phyloP scores from a whole-genome alignment of 2,888 invertebrate species.

The Volucella zonaria region DNA sequence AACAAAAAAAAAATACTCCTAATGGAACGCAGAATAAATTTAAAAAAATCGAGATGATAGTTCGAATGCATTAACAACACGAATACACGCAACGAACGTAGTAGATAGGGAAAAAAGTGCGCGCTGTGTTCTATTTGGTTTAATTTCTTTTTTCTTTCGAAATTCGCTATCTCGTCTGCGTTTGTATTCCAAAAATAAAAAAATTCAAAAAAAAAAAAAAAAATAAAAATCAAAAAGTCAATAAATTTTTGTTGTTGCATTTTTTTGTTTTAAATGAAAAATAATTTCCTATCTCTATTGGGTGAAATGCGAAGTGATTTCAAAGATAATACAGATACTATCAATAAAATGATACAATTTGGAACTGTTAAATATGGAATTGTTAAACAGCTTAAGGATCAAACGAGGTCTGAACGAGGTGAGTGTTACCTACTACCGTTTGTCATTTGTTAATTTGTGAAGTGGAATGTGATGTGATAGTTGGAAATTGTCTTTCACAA shows the following conservation, averaged over 20 bases:
- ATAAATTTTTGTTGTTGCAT: neutral
- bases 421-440: conserved; percentile 69
- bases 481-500: no score
- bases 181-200: neutral
- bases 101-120: conserved; percentile 35
- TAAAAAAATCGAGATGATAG: conserved; percentile 60
- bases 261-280: conserved; percentile 79
- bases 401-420: conserved; percentile 82
- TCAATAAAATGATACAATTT: conserved; percentile 86
- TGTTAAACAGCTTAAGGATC: conserved; percentile 83
- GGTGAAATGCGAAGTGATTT: conserved; percentile 83
- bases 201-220: no score
- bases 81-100: conserved; percentile 21
- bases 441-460: no score
- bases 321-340: conserved; percentile 83
- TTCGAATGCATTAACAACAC: conserved; percentile 55
- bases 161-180: neutral
- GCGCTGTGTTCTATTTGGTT: conserved; percentile 5
- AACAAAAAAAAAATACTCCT: conserved; percentile 30
- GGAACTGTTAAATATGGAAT: conserved; percentile 87
- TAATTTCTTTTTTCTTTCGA: neutral
- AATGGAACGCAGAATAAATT: conserved; percentile 59
- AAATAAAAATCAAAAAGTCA: no score
- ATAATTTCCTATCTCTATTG: conserved; percentile 80
- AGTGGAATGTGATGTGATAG: no score